These are phyloP conservation scores for Parasteatoda lunata DNA, from an alignment of 2,888 invertebrate genomes.

Conservation along the genomic window DNA sequence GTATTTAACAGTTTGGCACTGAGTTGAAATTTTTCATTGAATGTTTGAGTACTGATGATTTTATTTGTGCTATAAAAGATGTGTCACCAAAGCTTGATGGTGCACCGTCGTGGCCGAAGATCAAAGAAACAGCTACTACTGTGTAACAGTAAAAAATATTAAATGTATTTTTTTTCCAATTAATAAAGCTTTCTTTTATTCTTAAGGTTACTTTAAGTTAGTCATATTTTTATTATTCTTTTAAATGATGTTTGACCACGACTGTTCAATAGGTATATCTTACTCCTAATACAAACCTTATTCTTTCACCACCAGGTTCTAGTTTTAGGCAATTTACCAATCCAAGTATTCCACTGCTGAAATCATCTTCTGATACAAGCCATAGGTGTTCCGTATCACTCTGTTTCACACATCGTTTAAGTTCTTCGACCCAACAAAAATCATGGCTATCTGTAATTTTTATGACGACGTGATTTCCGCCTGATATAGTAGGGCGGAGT, in stretches of 20 bases:
- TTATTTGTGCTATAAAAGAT: no score
- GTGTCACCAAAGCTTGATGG: no score
- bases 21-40: no score
- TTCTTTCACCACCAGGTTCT: conserved; percentile 73
- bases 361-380: conserved; percentile 73
- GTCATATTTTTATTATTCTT: neutral
- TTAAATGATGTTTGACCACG: neutral
- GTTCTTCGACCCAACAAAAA: conserved; percentile 83
- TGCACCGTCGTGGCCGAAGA: no score
- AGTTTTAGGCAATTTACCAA: conserved; percentile 76
- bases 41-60: no score
- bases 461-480: neutral
- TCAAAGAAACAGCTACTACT: no score
- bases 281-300: conserved; percentile 54
- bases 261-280: neutral
- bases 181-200: neutral
- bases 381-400: conserved; percentile 72
- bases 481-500: neutral
- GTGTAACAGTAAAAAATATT: neutral
- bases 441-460: neutral
- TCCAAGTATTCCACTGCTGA: conserved; percentile 76
- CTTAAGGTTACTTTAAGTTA: neutral
- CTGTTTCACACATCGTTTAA: conserved; percentile 78
- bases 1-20: no score
- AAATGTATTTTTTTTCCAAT: neutral